Base-by-base conservation (phyloP, 2,888 invertebrate genomes). In the Caenorhabditis virilis region DNA sequence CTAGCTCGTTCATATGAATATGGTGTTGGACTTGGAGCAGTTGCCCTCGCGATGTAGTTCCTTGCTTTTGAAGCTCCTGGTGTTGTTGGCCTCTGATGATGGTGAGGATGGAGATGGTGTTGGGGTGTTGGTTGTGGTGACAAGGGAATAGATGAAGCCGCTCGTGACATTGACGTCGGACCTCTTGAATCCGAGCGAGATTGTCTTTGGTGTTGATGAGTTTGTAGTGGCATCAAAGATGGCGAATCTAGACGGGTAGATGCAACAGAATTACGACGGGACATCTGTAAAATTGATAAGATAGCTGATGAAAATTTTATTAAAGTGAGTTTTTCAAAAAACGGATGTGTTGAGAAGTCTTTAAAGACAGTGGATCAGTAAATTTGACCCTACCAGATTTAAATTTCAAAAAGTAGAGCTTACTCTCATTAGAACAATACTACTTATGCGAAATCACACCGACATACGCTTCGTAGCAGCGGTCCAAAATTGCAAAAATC, bases 11-110 rank as follows among this genome's bases (percentile, higher is more conserved):
- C 76, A 43, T 82, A 82, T 5, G 78, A 70, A n/a, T 72, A 68
- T 3, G 82, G 82, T 20, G 78, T 71, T 1, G 82, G 82, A n/a
- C 75, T 75, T 9, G 70, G 63, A n/a, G 75, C 74, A 0, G 77
- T 74, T 4, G 69, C 59, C 18, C 67, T 35, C 3, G 69, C 69
- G 36, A 76, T 76, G 27, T 67, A 67, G n/a, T 63, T 60, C 9
- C 72, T 49, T 1, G 69, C 74, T 20, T 72, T 47, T 2, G 59
- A 58, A 4, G 73, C 73, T 39, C 64, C 61, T 4, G 73, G 70
- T 9, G 73, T 73, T 15, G 65, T 68, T n/a, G 68, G 62, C 20
- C 70, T 20, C 45, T 64, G 64, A 2, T 22, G 49, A 26, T 39
- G 59, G 41, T 53, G 65, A 26, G 26, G 55, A 42, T 49, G 65